Base-by-base conservation (phyloP, 2,888 invertebrate species). In the Ferdinandea cuprea region DNA sequence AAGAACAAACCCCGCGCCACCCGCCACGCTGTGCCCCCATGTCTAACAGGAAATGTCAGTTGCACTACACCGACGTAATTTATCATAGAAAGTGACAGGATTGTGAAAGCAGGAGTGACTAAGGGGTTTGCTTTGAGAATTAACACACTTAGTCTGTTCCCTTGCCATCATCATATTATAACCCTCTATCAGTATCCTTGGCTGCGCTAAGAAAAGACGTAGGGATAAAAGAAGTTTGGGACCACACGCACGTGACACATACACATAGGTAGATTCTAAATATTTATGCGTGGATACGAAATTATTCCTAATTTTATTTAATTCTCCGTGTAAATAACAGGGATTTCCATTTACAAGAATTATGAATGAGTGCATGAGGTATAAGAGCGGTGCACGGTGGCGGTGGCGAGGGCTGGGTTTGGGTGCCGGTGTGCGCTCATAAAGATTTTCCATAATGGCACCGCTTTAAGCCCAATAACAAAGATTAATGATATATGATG, bases 341-440 rank as follows among this genome's bases (percentile, higher is more conserved):
- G 81, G 71, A 71, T 71, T 71, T 54, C 32, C 66, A 63, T 71
- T 71, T 28, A 32, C 59, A 61, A 28, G 52, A 59, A 59, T 59
- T 54, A 76, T 65, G 40, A 71, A 32, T 35, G 13, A 58, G 50
- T 35, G 32, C 32, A 65, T 72, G 81, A 52, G 37, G 61, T 63
- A n/a, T n/a, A n/a, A 86, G 85, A 86, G 85, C 83, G 86, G 8
- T 9, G 19, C 9, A 72, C 77, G 85, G 8, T 48, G 65, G 54
- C 52, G 68, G 87, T 85, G 85, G 85, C 78, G 86, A 71, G 85
- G 86, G 86, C n/a, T n/a, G n/a, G n/a, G n/a, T n/a, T n/a, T n/a
- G 86, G 86, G 5, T 25, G 5, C 25, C 19, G 5, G 11, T 86
- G 11, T 86, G 86, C 85, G 86, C 88, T 87, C 87, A 87, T 87